A percentile compares a stretch with the other conserved stretches of the same genome.
Conservation (phyloP, 2,888 invertebrate species). For the Embidobia sp. region DNA sequence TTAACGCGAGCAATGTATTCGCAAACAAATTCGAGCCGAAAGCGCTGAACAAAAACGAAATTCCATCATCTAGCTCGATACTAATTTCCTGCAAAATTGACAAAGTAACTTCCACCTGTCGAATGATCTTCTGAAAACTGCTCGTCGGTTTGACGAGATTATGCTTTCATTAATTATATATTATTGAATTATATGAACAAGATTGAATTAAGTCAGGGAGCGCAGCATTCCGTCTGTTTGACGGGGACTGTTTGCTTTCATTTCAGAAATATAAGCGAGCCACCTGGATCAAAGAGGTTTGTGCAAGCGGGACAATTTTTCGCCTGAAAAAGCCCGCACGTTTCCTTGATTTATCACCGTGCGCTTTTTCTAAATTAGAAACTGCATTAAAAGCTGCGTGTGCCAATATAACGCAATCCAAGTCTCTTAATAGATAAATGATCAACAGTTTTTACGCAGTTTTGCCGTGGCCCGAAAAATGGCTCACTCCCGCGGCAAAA, state of each 20-base stretch:
- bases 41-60: slow-evolving; percentile 16
- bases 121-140: slow-evolving; percentile 2
- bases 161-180: slow-evolving; percentile 24
- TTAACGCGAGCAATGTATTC: background rate
- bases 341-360: slow-evolving; percentile 53
- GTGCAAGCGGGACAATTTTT: slow-evolving; percentile 27
- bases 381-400: slow-evolving; percentile 57
- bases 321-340: slow-evolving; percentile 15
- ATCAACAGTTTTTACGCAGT: slow-evolving; percentile 54
- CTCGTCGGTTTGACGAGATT: slow-evolving; percentile 1
- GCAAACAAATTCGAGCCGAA: background rate
- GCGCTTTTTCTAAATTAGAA: slow-evolving; percentile 56
- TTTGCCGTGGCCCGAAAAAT: slow-evolving; percentile 36
- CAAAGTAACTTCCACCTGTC: slow-evolving; percentile 9
- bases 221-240: background rate
- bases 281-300: slow-evolving; percentile 13
- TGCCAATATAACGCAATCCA: slow-evolving; percentile 57
- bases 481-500: slow-evolving; percentile 25
- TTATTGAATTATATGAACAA: slow-evolving; percentile 5
- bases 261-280: slow-evolving; percentile 9
- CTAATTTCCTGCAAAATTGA: slow-evolving; percentile 19
- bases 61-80: slow-evolving; percentile 15
- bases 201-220: background rate
- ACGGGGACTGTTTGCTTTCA: background rate
- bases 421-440: slow-evolving; percentile 50